Conservation (phyloP, 2,888 invertebrate genomes). For the Sphecodes monilicornis region DNA sequence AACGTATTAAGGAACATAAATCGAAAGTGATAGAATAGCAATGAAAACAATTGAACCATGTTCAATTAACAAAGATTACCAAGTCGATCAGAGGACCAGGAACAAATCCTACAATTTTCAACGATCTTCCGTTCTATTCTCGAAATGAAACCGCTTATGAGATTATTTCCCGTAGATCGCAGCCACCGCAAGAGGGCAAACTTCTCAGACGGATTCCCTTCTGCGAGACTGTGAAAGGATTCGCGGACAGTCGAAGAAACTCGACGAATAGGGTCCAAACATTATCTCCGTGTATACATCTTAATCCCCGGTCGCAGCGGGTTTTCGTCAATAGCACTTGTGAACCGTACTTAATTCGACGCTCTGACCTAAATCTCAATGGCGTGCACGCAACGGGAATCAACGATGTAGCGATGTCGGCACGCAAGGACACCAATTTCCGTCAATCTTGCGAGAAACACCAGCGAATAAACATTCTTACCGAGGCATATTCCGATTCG, state of each 20-base stretch:
- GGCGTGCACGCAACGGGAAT: conserved; percentile 44
- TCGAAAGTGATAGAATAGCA: too few relatives aligned
- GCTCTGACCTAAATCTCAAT: conserved; percentile 68
- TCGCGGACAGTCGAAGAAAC: conserved; percentile 66
- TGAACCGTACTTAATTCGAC: conserved; percentile 72
- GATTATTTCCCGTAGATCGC: conserved; percentile 58
- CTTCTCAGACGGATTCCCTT: conserved; percentile 67
- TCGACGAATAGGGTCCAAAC: conserved; percentile 53
- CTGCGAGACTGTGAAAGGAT: conserved; percentile 55
- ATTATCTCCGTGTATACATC: conserved; percentile 69
- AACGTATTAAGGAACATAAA: too few relatives aligned
- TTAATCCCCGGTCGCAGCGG: conserved; percentile 70
- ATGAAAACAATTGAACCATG: too few relatives aligned
- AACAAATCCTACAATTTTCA: too few relatives aligned
- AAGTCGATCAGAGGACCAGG: too few relatives aligned
- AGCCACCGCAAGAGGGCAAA: conserved; percentile 21
- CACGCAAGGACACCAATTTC: neutral
- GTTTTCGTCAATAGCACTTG: conserved; percentile 73
- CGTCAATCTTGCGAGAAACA: neutral
- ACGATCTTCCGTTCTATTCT: too few relatives aligned
- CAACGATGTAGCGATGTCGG: conserved; percentile 16
- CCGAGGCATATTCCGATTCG: neutral
- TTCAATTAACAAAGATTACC: too few relatives aligned
- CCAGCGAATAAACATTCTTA: neutral
- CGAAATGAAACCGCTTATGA: conserved; percentile 38